A percentile compares a stretch with the other conserved stretches of the same genome.
phyloP scores from a whole-genome alignment of 64 coral and sea anemone species.

The Montipora efflorescens region DNA sequence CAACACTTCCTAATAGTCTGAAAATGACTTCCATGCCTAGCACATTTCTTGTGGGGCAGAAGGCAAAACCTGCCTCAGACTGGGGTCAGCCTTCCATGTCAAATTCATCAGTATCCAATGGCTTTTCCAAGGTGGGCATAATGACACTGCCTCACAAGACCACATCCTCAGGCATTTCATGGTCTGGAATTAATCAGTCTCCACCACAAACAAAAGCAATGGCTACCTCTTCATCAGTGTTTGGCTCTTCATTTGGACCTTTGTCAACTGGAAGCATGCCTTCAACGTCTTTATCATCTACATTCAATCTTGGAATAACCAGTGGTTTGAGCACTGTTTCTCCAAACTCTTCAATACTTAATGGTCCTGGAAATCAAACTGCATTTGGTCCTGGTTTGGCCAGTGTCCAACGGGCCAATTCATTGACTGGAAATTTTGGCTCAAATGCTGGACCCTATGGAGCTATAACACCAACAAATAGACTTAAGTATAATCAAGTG shows the following conservation, averaged over 20 bases:
- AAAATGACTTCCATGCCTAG: conserved; percentile 92
- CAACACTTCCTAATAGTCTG: conserved; percentile 84
- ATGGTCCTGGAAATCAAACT: conserved; percentile 60
- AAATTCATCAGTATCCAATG: conserved; percentile 59
- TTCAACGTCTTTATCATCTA: conserved; percentile 10
- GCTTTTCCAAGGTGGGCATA: conserved; percentile 66
- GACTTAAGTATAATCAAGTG: conserved; percentile 95
- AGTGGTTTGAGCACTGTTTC: conserved; percentile 66
- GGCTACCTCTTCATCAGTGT: conserved; percentile 20
- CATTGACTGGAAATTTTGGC: conserved; percentile 23
- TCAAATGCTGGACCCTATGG: conserved; percentile 41
- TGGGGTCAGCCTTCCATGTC: conserved; percentile 47
- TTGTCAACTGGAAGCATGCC: background rate
- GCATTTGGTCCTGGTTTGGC: conserved; percentile 39
- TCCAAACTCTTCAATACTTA: conserved; percentile 58
- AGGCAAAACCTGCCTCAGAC: conserved; percentile 43
- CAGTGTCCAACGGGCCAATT: conserved; percentile 20
- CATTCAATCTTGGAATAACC: conserved; percentile 59
- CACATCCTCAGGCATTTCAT: conserved; percentile 74
- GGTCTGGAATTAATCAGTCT: conserved; percentile 85
- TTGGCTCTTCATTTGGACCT: conserved; percentile 38
- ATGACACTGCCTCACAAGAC: conserved; percentile 62
- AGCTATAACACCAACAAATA: conserved; percentile 62
- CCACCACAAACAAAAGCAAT: conserved; percentile 45
- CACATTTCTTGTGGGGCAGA: conserved; percentile 70